Percentiles rank a stretch among this genome's conserved stretches.
Conservation (phyloP, 2,113 vertebrate species). For the Acrocephalus kingi region DNA sequence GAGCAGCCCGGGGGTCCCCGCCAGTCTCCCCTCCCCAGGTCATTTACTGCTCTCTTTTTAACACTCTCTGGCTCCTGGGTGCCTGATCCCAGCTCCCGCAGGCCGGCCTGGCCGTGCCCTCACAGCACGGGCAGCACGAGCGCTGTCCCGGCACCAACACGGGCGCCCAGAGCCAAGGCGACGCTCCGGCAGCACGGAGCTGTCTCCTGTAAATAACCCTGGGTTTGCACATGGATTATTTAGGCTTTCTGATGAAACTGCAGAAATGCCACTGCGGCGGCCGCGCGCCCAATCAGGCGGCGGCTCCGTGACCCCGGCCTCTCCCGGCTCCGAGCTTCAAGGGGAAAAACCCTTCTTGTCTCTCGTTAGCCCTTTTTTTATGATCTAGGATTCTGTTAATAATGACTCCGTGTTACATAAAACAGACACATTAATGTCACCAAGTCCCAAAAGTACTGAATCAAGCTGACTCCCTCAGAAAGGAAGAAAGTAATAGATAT, state of each 20-base stretch:
- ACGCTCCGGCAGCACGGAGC: not conserved
- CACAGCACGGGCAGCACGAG: not conserved
- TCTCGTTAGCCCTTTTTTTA: conserved; percentile 79
- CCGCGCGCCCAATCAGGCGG: conserved; percentile 78
- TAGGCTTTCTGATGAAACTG: conserved; percentile 79
- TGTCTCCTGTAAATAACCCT: conserved; percentile 69
- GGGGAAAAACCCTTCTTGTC: conserved; percentile 81
- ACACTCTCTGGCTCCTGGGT: accelerated
- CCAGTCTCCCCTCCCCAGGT: not conserved
- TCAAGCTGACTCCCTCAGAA: conserved; percentile 68
- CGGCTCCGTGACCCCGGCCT: conserved; percentile 79
- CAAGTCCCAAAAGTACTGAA: conserved; percentile 71
- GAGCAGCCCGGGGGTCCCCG: not conserved
- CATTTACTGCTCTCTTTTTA: not conserved
- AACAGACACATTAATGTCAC: conserved; percentile 77
- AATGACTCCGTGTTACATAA: conserved; percentile 74
- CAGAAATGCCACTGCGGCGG: conserved; percentile 77
- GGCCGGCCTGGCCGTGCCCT: not conserved
- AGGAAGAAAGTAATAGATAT: not conserved
- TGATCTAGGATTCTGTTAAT: conserved; percentile 72
- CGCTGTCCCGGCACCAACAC: not conserved
- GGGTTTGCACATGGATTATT: conserved; percentile 73
- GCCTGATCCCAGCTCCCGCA: not conserved
- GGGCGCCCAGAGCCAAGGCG: not conserved
- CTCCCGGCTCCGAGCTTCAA: conserved; percentile 83